These are phyloP conservation scores for Nephila pilipes DNA, from an alignment of 1,140 invertebrate genomes.

Conservation along the genomic window DNA sequence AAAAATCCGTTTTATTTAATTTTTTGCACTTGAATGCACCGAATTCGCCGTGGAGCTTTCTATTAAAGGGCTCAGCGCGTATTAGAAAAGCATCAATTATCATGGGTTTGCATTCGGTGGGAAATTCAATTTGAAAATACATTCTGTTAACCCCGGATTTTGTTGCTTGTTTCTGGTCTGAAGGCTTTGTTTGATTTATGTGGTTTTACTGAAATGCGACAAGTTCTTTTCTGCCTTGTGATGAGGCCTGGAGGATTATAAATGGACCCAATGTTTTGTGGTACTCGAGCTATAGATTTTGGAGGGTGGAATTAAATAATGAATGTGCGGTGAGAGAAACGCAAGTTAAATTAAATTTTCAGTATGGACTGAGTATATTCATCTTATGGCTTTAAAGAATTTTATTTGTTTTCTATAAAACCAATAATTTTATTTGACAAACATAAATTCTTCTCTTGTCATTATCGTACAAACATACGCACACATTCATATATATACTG, in stretches of 20 bases:
- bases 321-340: too few relatives aligned
- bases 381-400: too few relatives aligned
- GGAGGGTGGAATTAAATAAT: too few relatives aligned
- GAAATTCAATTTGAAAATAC: slow-evolving; percentile 68
- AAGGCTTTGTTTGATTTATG: slow-evolving; percentile 70
- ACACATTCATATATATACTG: too few relatives aligned
- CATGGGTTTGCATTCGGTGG: slow-evolving; percentile 48
- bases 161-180: slow-evolving; percentile 9
- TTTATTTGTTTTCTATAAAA: too few relatives aligned
- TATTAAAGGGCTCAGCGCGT: slow-evolving; percentile 36
- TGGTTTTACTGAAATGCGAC: slow-evolving; percentile 25
- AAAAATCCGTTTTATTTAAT: slow-evolving; percentile 71
- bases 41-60: neutral
- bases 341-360: too few relatives aligned
- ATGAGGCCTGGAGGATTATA: neutral
- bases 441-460: too few relatives aligned
- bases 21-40: slow-evolving; percentile 63
- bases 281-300: too few relatives aligned
- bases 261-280: neutral
- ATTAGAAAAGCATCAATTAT: slow-evolving; percentile 77
- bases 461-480: too few relatives aligned
- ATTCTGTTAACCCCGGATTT: slow-evolving; percentile 44
- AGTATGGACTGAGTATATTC: too few relatives aligned
- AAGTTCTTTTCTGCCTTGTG: slow-evolving; percentile 12
- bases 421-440: too few relatives aligned